Base-by-base conservation (phyloP, 2,113 vertebrate genomes). In the Tautogolabrus adspersus region DNA sequence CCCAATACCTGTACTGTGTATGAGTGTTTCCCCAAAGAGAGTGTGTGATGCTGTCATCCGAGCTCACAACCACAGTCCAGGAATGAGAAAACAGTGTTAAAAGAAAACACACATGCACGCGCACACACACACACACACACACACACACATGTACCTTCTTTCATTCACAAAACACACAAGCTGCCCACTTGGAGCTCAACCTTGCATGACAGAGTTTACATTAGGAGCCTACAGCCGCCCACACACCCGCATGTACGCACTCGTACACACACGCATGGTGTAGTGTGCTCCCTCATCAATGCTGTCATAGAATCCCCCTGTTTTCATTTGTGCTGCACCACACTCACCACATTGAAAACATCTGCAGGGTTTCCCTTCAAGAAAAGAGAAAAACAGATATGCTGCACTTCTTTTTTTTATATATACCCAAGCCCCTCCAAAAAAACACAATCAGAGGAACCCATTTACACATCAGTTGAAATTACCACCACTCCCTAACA, bases 21-120 rank as follows among this genome's bases (percentile, higher is more conserved):
- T 8, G 12, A 83, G 88, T 84, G 73, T 87, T 89, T 85, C 82
- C 85, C 75, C 72, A 76, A 84, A 83, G 81, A 70, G 75, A 76
- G 81, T 21, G 61, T 54, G 73, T 60, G 64, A 61, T 60, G 59
- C 54, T 82, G 66, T 76, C 12, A 19, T 64, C 65, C 59, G 54
- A 62, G 54, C 54, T 60, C 44, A 34, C 68, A 34, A 15, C 44
- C 67, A 22, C 64, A 18, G 74, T 59, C 11, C 22, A n/a, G 44
- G 13, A 65, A 82, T 26, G 49, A 42, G 65, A 65, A 15, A 51
- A 30, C 10, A 57, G 22, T n/a, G 19, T 21, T 18, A 79, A 65
- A 52, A 68, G 16, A 23, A 34, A 34, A 34, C 30, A 34, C 30
- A 34, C 30, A 19, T 19, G 63, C 59, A 72, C n/a, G 23, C 3